Percentiles rank a stretch among this genome's conserved stretches.
Conservation (phyloP, 1,140 invertebrate species). For the Hormaphis cornu region DNA sequence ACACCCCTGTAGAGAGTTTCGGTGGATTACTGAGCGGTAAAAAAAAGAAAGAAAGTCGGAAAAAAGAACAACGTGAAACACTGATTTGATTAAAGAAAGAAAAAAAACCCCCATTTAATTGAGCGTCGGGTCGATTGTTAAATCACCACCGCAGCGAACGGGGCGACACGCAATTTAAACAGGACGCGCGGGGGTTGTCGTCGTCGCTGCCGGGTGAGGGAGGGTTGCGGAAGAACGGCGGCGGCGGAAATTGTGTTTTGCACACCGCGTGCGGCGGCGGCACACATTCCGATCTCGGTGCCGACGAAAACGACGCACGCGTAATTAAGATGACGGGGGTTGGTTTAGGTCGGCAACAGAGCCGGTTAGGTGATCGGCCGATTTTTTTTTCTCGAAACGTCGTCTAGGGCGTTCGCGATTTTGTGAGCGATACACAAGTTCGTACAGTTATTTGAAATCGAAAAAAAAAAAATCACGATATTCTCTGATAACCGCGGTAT, state of each 20-base stretch:
- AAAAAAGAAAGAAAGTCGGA: neutral
- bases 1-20: neutral
- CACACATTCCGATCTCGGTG: constrained; percentile 1
- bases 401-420: no score
- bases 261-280: neutral
- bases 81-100: constrained; percentile 30
- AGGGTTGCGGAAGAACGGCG: neutral
- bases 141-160: constrained; percentile 10
- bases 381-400: no score
- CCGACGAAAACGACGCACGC: neutral
- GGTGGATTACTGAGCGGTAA: neutral
- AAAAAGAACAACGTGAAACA: constrained; percentile 20
- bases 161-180: neutral
- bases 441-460: no score
- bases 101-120: constrained; percentile 12
- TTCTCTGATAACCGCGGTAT: no score
- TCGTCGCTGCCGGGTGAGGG: no score
- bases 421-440: no score
- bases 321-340: constrained; percentile 6
- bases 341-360: neutral
- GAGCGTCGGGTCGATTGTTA: constrained; percentile 13
- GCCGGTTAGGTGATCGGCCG: no score
- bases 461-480: no score
- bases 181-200: neutral
- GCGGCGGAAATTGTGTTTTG: neutral